Percentiles rank a stretch among this genome's conserved stretches.
phyloP scores from a whole-genome alignment of 2,797 vertebrate species.

The Oryzias dopingdopingensis region DNA sequence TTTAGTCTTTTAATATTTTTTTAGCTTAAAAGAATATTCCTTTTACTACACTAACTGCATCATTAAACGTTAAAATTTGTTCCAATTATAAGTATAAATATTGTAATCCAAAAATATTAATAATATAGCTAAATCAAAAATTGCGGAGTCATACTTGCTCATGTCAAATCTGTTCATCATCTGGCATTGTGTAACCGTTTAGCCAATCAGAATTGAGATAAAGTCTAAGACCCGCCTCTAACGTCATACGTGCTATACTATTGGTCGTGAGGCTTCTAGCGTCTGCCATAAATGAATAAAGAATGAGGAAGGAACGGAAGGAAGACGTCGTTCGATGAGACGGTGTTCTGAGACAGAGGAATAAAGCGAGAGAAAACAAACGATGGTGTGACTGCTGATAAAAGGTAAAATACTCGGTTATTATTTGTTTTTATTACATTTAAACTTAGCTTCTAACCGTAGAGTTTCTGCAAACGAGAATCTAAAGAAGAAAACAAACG shows the following conservation, averaged over 20 bases:
- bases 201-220: constrained; percentile 38
- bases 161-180: background rate
- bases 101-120: too few species aligned
- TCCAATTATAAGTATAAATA: too few species aligned
- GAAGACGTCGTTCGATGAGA: background rate
- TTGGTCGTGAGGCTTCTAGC: constrained; percentile 19
- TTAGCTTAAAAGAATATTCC: too few species aligned
- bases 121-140: background rate
- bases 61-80: too few species aligned
- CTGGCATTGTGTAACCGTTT: constrained; percentile 2
- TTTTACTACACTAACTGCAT: too few species aligned
- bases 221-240: constrained; percentile 18
- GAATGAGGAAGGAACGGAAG: background rate
- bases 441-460: too few species aligned
- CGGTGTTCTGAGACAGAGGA: background rate
- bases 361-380: accelerated
- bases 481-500: too few species aligned
- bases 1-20: too few species aligned
- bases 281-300: background rate
- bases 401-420: constrained; percentile 60
- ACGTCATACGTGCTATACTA: accelerated
- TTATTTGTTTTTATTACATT: background rate
- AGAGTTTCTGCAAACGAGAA: too few species aligned
- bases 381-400: constrained; percentile 80
- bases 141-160: background rate